Conservation (phyloP, 2,797 vertebrate species). For the Mallotus villosus region DNA sequence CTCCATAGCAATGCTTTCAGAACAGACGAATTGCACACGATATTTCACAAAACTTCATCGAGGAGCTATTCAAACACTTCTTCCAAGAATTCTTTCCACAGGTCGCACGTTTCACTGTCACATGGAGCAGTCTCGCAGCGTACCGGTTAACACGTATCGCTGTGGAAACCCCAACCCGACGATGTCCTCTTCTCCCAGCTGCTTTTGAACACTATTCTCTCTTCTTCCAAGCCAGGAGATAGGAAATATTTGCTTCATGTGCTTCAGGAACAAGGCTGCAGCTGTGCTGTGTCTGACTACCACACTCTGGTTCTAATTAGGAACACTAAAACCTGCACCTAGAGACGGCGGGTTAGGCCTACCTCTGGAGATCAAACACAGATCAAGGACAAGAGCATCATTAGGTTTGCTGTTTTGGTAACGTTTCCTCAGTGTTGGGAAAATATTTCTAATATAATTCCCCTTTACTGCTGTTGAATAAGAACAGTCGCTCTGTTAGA, state of each 20-base stretch:
- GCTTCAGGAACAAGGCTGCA: slow-evolving; percentile 46
- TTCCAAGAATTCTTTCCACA: no score
- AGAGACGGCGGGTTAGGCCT: slow-evolving; percentile 45
- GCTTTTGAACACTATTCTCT: no score
- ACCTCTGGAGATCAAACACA: slow-evolving; percentile 73
- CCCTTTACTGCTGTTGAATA: no score
- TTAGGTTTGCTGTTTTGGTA: background rate
- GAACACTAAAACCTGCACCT: slow-evolving; percentile 74
- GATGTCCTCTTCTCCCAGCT: no score
- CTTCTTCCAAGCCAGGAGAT: slow-evolving; percentile 24
- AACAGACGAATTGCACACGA: no score
- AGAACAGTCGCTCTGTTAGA: background rate
- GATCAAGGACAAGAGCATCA: slow-evolving; percentile 22
- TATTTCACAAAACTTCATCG: no score
- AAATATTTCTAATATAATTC: background rate
- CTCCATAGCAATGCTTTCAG: background rate
- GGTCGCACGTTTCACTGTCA: no score
- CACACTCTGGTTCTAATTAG: slow-evolving; percentile 74
- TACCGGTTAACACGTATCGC: no score
- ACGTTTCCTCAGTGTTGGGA: background rate
- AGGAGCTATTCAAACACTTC: no score
- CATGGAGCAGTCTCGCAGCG: no score
- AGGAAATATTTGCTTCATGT: slow-evolving; percentile 64
- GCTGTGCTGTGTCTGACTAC: slow-evolving; percentile 66
- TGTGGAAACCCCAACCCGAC: no score